Conservation (phyloP, 2,888 invertebrate species). For the Steinernema scapterisci region DNA sequence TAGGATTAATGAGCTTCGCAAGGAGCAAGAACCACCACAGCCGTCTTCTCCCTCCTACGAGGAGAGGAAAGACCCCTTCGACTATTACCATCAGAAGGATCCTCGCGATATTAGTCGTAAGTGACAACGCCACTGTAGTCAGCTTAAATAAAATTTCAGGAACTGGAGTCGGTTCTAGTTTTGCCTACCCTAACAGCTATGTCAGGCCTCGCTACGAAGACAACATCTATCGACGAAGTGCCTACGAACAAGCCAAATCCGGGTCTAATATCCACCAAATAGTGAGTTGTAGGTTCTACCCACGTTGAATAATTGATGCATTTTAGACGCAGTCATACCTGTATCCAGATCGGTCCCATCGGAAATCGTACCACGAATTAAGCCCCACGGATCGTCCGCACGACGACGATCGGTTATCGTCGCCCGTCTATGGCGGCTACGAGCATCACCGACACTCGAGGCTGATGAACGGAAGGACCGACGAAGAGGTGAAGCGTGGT, state of each 20-base stretch:
- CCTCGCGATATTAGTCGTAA: not conserved
- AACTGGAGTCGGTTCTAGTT: not conserved
- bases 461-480: not conserved
- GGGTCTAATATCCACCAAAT: constrained; percentile 35
- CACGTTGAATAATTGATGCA: constrained; percentile 9
- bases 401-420: constrained; percentile 1
- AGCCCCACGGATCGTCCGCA: constrained; percentile 6
- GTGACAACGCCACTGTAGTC: not conserved
- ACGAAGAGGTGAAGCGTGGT: not conserved
- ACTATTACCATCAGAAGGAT: constrained; percentile 17
- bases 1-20: constrained; percentile 15
- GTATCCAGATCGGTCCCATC: constrained; percentile 14
- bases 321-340: constrained; percentile 11
- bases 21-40: constrained; percentile 15
- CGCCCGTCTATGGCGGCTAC: constrained; percentile 15
- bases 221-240: constrained; percentile 45
- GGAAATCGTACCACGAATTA: constrained; percentile 18
- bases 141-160: not conserved
- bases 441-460: constrained; percentile 7
- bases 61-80: constrained; percentile 17
- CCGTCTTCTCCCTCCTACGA: constrained; percentile 18
- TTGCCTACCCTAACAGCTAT: constrained; percentile 36
- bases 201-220: constrained; percentile 51
- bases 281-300: constrained; percentile 28
- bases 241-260: constrained; percentile 43